Base-by-base conservation (phyloP, 2,113 vertebrate species). In the Podilymbus podiceps region DNA sequence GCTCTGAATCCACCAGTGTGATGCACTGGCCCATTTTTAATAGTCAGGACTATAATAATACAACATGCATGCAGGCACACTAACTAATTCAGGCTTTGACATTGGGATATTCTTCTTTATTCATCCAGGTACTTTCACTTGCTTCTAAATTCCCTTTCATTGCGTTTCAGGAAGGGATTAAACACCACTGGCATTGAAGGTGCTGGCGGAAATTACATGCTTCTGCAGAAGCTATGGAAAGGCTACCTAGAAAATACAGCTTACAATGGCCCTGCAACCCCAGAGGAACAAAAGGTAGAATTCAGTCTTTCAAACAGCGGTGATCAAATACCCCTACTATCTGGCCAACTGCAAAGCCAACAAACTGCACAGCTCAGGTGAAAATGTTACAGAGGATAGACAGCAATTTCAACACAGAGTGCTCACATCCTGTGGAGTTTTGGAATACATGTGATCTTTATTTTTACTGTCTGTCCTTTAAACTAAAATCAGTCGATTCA, bases 1-100 rank as follows among this genome's bases (percentile, higher is more conserved):
- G 38, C 60, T 81, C 67, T 42, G n/a, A 59, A 87, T 95, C 56
- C 58, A 78, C 52, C 40, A 67, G 18, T 33, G 56, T 0, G 0
- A 38, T 82, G 24, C 72, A 12, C 23, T 49, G 53, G 52, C 28
- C 77, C 46, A 78, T 72, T 89, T 89, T 85, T 89, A 81, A 52
- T 81, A 95, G 79, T 71, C 50, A 71, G 30, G 20, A 22, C 84
- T 76, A 35, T 85, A 79, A 89, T 82, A 95, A 94, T 95, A 38
- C 68, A 56, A 67, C 33, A 14, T 22, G 28, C 21, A 79, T 82
- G 89, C 84, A 87, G 68, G 52, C 64, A 85, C 64, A 67, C 60
- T 40, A 62, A 76, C 79, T 85, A 53, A 93, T 85, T 77, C 89
- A 81, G 47, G 59, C 44, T 69, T 90, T 89, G 56, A 58, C 68